Percentiles rank a stretch among this genome's conserved stretches.
phyloP scores from a whole-genome alignment of 1,140 invertebrate genomes.

The Drosophila aff. region DNA sequence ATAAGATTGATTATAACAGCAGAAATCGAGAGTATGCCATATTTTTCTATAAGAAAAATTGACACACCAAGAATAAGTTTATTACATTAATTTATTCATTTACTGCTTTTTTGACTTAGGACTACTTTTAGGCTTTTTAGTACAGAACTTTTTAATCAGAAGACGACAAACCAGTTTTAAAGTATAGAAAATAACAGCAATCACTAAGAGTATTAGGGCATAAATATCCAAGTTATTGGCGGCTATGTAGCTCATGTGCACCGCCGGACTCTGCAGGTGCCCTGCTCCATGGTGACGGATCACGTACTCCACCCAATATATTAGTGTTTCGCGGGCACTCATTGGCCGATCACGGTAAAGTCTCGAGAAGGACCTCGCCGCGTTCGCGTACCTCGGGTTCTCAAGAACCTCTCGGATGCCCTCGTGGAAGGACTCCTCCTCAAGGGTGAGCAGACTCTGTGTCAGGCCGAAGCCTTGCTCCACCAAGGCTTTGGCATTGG shows the following conservation, averaged over 20 bases:
- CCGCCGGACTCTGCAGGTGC: slow-evolving; percentile 57
- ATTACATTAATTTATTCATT: background rate
- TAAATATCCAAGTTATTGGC: slow-evolving; percentile 62
- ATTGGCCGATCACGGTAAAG: slow-evolving; percentile 71
- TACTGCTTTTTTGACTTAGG: background rate
- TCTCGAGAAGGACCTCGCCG: slow-evolving; percentile 48
- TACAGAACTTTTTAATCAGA: background rate
- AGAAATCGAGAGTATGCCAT: background rate
- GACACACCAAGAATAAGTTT: too few species aligned
- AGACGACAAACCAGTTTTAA: slow-evolving; percentile 2
- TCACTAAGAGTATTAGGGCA: slow-evolving; percentile 3
- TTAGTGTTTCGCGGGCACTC: slow-evolving; percentile 71
- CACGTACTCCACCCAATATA: slow-evolving; percentile 85
- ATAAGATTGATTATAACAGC: background rate
- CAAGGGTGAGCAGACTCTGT: slow-evolving; percentile 85
- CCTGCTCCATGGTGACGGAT: slow-evolving; percentile 84
- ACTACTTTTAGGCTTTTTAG: background rate
- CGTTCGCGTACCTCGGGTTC: slow-evolving; percentile 59
- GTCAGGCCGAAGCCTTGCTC: slow-evolving; percentile 69
- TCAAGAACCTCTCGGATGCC: slow-evolving; percentile 49
- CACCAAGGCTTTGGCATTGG: slow-evolving; percentile 50
- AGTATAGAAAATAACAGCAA: background rate
- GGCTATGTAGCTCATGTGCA: slow-evolving; percentile 80
- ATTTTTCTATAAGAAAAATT: background rate
- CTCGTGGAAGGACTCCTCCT: slow-evolving; percentile 69